Percentiles rank a stretch among this genome's conserved stretches.
phyloP scores from a whole-genome alignment of 92 coral and sea anemone genomes.

The Nematostella vectensis region DNA sequence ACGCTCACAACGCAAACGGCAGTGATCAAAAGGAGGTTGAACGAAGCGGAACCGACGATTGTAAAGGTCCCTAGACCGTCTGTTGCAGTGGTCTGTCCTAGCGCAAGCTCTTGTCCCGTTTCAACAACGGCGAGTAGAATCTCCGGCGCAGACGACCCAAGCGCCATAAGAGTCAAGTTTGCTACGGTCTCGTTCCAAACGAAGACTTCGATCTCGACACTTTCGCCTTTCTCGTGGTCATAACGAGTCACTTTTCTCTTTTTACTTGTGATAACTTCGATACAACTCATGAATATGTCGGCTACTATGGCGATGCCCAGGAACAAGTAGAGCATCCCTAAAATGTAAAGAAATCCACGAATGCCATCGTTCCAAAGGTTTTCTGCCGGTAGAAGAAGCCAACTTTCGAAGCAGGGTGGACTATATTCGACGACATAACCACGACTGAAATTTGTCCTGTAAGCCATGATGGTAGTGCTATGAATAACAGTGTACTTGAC shows the following conservation, averaged over 20 bases:
- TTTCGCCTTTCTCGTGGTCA: slow-evolving; percentile 66
- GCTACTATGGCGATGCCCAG: slow-evolving; percentile 87
- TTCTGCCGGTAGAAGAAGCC: slow-evolving; percentile 69
- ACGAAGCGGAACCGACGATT: slow-evolving; percentile 80
- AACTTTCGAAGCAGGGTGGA: slow-evolving; percentile 59
- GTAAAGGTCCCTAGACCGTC: slow-evolving; percentile 84
- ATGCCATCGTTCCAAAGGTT: slow-evolving; percentile 60
- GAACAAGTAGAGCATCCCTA: slow-evolving; percentile 64
- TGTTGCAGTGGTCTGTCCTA: slow-evolving; percentile 7
- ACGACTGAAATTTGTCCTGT: slow-evolving; percentile 51
- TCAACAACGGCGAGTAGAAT: slow-evolving; percentile 73
- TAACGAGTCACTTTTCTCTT: slow-evolving; percentile 61
- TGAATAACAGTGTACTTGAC: too few species aligned
- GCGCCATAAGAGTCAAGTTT: slow-evolving; percentile 72
- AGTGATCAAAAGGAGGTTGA: slow-evolving; percentile 69
- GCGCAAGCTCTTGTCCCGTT: slow-evolving; percentile 51
- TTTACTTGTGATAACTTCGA: slow-evolving; percentile 81
- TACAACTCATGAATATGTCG: slow-evolving; percentile 78
- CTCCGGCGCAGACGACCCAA: slow-evolving; percentile 86
- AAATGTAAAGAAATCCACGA: slow-evolving; percentile 50
- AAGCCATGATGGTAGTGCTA: slow-evolving; percentile 25
- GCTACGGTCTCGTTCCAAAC: slow-evolving; percentile 92
- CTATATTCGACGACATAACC: slow-evolving; percentile 64
- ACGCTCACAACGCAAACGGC: slow-evolving; percentile 80
- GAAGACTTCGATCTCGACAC: slow-evolving; percentile 75